Evolutionary conservation across 2,797 vertebrate species (phyloP), one percentile per base, ranked within the genome.

Genomic region (Fundulus diaphanus): DNA sequence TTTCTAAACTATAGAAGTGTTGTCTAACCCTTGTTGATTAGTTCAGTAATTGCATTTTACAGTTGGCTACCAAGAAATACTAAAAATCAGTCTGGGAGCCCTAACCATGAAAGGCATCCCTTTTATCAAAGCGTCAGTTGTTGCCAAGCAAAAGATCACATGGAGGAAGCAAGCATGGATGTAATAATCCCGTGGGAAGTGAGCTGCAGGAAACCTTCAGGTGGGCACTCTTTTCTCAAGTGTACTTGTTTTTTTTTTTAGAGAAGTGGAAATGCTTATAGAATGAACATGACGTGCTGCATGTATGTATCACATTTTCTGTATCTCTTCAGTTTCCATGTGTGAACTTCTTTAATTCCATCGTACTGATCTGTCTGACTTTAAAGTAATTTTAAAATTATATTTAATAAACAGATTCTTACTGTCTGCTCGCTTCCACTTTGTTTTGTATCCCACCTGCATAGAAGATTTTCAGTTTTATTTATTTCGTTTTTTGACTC

Each of bases 381-480:
- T 88, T 67, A 87, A 92, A 86, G 89, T 90, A 80, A 92, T 94
- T 95, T 94, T 94, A 91, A 94, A 91, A 93, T 92, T 93, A 94
- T 96, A 96, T 95, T 96, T 94, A 96, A 96, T 96, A 96, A 95
- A 95, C 93, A 92, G 87, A 90, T 95, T 95, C 93, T 94, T 93
- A 93, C 88, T 93, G 94, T 93, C 92, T 79, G 78, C 59, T 54
- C 68, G 80, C 44, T 40, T 82, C 37, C 6, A 46, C 11, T 77
- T 27, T 12, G 63, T 70, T 76, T 48, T 72, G 13, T 35, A 44
- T 66, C 18, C 15, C 11, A 51, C 11, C 61, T n/a, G 22, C 18
- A 42, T 72, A 48, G 13, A 31, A 37, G 37, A 12, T 11, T 5
- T 6, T 1, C 0, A 42, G 12, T 40, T 65, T 40, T 5, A 40